phyloP scores from a whole-genome alignment of 1,140 invertebrate species.

The Aporrectodea caliginosa region DNA sequence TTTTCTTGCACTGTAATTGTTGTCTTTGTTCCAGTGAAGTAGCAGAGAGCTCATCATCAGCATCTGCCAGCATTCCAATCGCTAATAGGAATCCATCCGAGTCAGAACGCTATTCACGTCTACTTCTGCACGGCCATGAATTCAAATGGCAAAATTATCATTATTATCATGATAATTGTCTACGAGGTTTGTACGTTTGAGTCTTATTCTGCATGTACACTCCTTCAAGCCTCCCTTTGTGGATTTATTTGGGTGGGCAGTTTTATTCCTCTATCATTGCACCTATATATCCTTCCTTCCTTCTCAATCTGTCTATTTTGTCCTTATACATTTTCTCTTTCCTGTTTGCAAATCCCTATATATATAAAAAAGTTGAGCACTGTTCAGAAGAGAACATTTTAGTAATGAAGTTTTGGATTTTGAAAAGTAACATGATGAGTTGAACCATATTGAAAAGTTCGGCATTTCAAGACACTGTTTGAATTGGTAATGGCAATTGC shows the following conservation, averaged over 20 bases:
- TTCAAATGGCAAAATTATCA: conserved; percentile 20
- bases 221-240: neutral
- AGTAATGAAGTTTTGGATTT: too few relatives aligned
- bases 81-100: too few relatives aligned
- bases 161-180: conserved; percentile 19
- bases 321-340: conserved; percentile 15
- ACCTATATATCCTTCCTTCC: neutral
- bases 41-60: neutral
- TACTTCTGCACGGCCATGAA: conserved; percentile 6
- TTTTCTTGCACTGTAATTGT: too few relatives aligned
- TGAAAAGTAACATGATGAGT: too few relatives aligned
- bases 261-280: neutral
- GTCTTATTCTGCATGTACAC: neutral
- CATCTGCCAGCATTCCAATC: neutral
- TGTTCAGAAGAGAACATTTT: too few relatives aligned
- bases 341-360: conserved; percentile 16
- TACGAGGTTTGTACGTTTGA: conserved; percentile 12
- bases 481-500: too few relatives aligned
- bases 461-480: too few relatives aligned
- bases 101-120: conserved; percentile 7
- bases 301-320: neutral
- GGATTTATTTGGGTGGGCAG: neutral
- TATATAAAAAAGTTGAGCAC: too few relatives aligned
- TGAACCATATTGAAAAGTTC: too few relatives aligned
- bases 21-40: too few relatives aligned